These are phyloP conservation scores for Holacanthella duospinosa DNA, from an alignment of 2,888 invertebrate genomes.

Conservation along the genomic window DNA sequence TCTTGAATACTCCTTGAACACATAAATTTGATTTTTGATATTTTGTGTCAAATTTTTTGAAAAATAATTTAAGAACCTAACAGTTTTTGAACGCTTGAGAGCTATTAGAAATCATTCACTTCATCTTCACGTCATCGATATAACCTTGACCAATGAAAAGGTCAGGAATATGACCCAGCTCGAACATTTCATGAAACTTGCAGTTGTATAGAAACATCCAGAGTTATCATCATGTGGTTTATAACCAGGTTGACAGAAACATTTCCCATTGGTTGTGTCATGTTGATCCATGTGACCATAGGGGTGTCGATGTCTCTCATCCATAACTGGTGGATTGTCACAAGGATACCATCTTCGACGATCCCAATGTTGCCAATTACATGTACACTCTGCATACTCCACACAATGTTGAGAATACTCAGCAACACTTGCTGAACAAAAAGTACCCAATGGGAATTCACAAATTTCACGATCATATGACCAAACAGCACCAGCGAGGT, in stretches of 20 bases:
- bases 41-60: no score
- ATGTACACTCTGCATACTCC: slow-evolving; percentile 9
- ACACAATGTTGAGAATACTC: not conserved
- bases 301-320: not conserved
- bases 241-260: not conserved
- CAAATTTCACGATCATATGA: not conserved
- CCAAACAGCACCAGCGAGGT: not conserved
- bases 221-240: not conserved
- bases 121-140: no score
- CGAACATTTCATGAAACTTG: no score
- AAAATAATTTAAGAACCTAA: no score
- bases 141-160: no score
- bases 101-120: no score
- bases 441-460: slow-evolving; percentile 5
- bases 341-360: not conserved
- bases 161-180: no score
- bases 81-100: no score
- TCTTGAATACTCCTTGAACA: no score
- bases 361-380: slow-evolving; percentile 6
- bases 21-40: no score
- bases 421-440: slow-evolving; percentile 4
- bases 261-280: not conserved
- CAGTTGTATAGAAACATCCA: not conserved
- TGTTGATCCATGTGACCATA: not conserved
- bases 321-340: not conserved